Conservation (phyloP, 2,888 invertebrate species). For the Scaeva pyrastri region DNA sequence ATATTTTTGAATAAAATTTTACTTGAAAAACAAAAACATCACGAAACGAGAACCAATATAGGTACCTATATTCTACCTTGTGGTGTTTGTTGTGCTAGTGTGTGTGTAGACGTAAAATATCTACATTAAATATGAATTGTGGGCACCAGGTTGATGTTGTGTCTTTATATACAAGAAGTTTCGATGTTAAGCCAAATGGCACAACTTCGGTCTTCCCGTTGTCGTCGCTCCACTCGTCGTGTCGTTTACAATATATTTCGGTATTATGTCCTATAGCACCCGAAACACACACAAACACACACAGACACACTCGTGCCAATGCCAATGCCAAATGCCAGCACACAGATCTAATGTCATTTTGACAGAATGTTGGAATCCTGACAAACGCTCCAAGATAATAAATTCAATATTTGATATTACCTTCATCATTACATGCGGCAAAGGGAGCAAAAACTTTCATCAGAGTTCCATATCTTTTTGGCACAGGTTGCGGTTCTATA, state of each 20-base stretch:
- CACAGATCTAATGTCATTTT: slow-evolving; percentile 31
- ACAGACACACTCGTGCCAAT: neutral
- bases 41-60: neutral
- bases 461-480: slow-evolving; percentile 10
- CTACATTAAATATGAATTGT: slow-evolving; percentile 7
- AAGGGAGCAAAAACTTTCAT: slow-evolving; percentile 14
- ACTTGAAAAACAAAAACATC: slow-evolving; percentile 20
- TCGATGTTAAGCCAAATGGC: slow-evolving; percentile 37
- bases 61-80: neutral
- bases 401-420: slow-evolving; percentile 59
- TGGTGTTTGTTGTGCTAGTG: neutral
- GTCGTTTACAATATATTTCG: neutral
- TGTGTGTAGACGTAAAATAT: neutral
- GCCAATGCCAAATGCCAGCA: neutral
- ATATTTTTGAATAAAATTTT: slow-evolving; percentile 59
- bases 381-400: slow-evolving; percentile 56
- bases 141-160: slow-evolving; percentile 13
- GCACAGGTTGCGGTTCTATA: slow-evolving; percentile 27
- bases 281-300: neutral
- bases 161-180: slow-evolving; percentile 45
- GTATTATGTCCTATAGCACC: neutral
- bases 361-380: slow-evolving; percentile 47
- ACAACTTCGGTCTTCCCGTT: neutral
- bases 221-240: neutral
- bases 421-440: slow-evolving; percentile 26